Evolutionary conservation across 2,888 invertebrate species (phyloP), one percentile per base, ranked within the genome.

Genomic region (Tipula confusa): DNA sequence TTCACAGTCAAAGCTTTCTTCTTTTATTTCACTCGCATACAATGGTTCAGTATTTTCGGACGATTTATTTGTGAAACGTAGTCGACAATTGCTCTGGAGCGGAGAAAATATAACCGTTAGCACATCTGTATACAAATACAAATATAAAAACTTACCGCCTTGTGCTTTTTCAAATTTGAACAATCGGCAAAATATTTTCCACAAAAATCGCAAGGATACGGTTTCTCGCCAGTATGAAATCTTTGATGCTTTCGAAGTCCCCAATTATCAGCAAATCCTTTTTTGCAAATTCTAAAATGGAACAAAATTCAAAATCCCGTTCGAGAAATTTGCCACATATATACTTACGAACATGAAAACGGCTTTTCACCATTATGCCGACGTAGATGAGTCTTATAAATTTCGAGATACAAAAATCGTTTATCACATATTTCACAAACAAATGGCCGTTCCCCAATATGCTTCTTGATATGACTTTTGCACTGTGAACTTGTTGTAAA

Each of bases 401-500:
- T 91, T 85, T 92, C 92, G 87, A 92, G 92, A 85, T 93, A 92
- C 24, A 92, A 88, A 87, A 93, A 93, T 18, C 90, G 89, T 87
- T 93, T 93, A 0, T 88, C 88, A 86, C 93, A 93, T 85, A 89
- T 90, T 85, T 91, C 91, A 86, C 93, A 85, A 84, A 90, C 90
- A 91, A 91, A 92, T 0, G 92, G 93, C 18, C 91, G 88, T 85
- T 92, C 92, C 0, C 91, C 92, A 2, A 83, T 79, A 82, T 85
- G 85, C 9, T 85, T 82, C 33, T 93, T 91, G 18, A 92, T 89
- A 87, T 95, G 95, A 85, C 94, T 90, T 82, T 93, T 92, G 86
- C 92, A 93, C 88, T 94, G 95, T 24, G 94, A 94, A 9, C 93
- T 93, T 0, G 95, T 95, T 43, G 95, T 94, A 89, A 95, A 95